These are phyloP conservation scores for Hoplostethus mediterraneus DNA, from an alignment of 2,797 vertebrate genomes.

Conservation along the genomic window DNA sequence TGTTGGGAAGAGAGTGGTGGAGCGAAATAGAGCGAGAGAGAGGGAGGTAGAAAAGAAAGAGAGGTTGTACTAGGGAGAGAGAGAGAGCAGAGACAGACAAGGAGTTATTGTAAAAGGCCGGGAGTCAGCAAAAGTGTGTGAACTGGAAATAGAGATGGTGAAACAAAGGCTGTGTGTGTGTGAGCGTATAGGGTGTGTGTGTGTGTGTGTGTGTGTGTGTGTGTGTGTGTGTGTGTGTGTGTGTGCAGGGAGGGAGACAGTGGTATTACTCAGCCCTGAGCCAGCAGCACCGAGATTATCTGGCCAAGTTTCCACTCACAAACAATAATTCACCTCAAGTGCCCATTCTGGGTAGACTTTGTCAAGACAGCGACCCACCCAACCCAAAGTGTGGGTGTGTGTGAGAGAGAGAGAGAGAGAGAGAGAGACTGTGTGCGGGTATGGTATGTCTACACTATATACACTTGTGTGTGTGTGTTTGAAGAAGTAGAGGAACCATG, in stretches of 20 bases:
- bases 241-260: slow-evolving; percentile 67
- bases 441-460: slow-evolving; percentile 38
- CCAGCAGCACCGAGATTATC: slow-evolving; percentile 76
- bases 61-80: slow-evolving; percentile 32
- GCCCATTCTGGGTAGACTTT: slow-evolving; percentile 71
- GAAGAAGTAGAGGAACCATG: slow-evolving; percentile 37
- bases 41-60: slow-evolving; percentile 23
- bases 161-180: slow-evolving; percentile 64
- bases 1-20: slow-evolving; percentile 64
- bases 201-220: slow-evolving; percentile 34
- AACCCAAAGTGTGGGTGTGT: slow-evolving; percentile 54
- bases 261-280: slow-evolving; percentile 84
- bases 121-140: slow-evolving; percentile 70
- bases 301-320: slow-evolving; percentile 86
- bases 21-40: neutral
- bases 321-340: slow-evolving; percentile 88
- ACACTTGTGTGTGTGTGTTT: slow-evolving; percentile 35
- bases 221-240: slow-evolving; percentile 44
- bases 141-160: slow-evolving; percentile 68
- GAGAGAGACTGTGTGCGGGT: slow-evolving; percentile 50
- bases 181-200: slow-evolving; percentile 27
- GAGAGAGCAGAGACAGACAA: slow-evolving; percentile 42
- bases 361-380: slow-evolving; percentile 72
- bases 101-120: slow-evolving; percentile 57
- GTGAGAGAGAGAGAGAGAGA: slow-evolving; percentile 31